Percentiles rank a stretch among this genome's conserved stretches.
phyloP scores from a whole-genome alignment of 2,113 vertebrate genomes.

The Solea solea region DNA sequence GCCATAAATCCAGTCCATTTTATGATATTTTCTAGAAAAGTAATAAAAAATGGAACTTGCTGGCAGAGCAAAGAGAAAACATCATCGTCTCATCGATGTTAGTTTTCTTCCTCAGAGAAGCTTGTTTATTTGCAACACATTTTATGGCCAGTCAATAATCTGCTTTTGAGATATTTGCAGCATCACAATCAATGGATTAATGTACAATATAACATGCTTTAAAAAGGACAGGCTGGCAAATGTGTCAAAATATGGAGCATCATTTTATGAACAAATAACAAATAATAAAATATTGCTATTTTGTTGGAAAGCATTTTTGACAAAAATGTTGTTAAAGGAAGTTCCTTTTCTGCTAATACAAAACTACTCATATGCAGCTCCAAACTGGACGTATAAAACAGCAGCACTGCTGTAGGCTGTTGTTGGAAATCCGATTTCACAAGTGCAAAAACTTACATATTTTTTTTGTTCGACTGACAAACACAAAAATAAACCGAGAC shows the following conservation, averaged over 20 bases:
- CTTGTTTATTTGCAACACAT: neutral
- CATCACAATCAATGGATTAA: too few relatives aligned
- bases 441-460: neutral
- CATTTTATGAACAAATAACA: neutral
- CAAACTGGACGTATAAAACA: slow-evolving; percentile 4
- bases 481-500: neutral
- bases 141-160: neutral
- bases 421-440: slow-evolving; percentile 12
- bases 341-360: neutral
- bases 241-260: neutral
- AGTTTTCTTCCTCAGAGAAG: neutral
- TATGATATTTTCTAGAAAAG: neutral
- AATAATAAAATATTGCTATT: neutral
- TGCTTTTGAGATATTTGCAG: neutral
- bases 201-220: neutral
- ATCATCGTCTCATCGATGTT: neutral
- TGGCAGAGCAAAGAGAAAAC: neutral
- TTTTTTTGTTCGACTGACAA: too few relatives aligned
- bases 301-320: neutral
- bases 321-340: neutral
- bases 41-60: neutral
- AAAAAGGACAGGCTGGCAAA: neutral
- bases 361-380: neutral
- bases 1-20: too few relatives aligned
- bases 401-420: slow-evolving; percentile 20